Base-by-base conservation (phyloP, 2,113 vertebrate species). In the Copsychus sechellarum region DNA sequence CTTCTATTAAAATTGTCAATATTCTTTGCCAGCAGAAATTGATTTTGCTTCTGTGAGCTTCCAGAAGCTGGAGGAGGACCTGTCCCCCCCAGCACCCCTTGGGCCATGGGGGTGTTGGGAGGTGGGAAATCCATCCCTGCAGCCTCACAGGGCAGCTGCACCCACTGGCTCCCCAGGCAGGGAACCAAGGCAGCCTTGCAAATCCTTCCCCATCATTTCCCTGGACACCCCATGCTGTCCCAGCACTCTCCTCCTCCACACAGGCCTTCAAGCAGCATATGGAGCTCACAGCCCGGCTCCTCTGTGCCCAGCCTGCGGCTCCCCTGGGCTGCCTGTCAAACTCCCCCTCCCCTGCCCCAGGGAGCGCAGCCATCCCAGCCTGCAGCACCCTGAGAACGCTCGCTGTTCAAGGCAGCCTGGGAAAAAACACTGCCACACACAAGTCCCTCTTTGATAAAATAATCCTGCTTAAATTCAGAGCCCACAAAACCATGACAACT, bases 321-420 rank as follows among this genome's bases (percentile, higher is more conserved):
- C 83, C 91, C 91, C 66, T n/a, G 83, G 93, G 91, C 78, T 89
- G 81, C 91, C 94, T 66, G 65, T 85, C 95, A 94, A 79, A 90
- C 87, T 87, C 94, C 89, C 40, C 88, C 84, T 95, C 60, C 81
- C 69, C 69, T 78, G 79, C 87, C 83, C 69, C 86, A 21, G n/a
- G 8, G 29, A 81, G 61, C 13, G 4, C 57, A 92, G 40, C 43
- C 88, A 54, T 20, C 82, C 36, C 5, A 64, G 58, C 2, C 51
- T 76, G 89, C 26, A 15, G 89, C 73, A 66, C 77, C 93, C 61
- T 36, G 69, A 92, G 89, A 81, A 73, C 8, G 69, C 70, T 79
- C 84, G 1, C 4, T 24, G 73, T 12, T 87, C 93, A 79, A 42
- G 2, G 20, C 1, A 80, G 88, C 81, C 90, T 82, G 61, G 14